Percentiles rank a stretch among this genome's conserved stretches.
Evolutionary conservation across 2,888 invertebrate genomes (phyloP).

Genomic region (Cyrtodaria siliqua): DNA sequence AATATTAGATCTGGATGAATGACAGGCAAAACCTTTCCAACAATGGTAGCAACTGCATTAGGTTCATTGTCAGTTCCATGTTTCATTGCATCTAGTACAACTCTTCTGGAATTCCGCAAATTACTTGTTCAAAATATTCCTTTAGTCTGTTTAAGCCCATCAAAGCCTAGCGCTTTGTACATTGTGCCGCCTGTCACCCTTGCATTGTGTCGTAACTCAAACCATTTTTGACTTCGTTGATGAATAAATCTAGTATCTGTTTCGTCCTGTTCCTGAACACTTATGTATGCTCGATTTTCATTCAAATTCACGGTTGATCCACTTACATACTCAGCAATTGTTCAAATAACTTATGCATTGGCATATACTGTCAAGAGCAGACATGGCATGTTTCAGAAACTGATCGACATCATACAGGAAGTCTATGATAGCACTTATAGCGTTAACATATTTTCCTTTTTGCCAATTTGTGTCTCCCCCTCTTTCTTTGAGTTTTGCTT

Average conservation of each 20-base stretch:
- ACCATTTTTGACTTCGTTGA: conserved; percentile 33
- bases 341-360: conserved; percentile 9
- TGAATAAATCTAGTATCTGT: conserved; percentile 1
- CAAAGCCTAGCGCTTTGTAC: conserved; percentile 18
- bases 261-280: neutral
- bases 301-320: conserved; percentile 6
- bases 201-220: conserved; percentile 5
- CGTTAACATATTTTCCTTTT: conserved; percentile 33
- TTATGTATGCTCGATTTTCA: neutral
- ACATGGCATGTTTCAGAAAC: conserved; percentile 14
- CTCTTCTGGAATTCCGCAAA: conserved; percentile 8
- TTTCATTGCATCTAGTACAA: conserved; percentile 15
- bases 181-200: conserved; percentile 27
- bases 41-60: conserved; percentile 46
- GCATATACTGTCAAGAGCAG: neutral
- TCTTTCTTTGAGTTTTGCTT: conserved; percentile 41
- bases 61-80: conserved; percentile 46
- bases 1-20: conserved; percentile 22
- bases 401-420: conserved; percentile 37
- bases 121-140: conserved; percentile 24
- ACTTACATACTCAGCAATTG: neutral
- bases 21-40: conserved; percentile 44
- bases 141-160: conserved; percentile 23
- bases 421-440: conserved; percentile 35
- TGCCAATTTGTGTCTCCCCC: conserved; percentile 38